Conservation (phyloP, 2,797 vertebrate genomes). For the Microctenopoma lineatum region DNA sequence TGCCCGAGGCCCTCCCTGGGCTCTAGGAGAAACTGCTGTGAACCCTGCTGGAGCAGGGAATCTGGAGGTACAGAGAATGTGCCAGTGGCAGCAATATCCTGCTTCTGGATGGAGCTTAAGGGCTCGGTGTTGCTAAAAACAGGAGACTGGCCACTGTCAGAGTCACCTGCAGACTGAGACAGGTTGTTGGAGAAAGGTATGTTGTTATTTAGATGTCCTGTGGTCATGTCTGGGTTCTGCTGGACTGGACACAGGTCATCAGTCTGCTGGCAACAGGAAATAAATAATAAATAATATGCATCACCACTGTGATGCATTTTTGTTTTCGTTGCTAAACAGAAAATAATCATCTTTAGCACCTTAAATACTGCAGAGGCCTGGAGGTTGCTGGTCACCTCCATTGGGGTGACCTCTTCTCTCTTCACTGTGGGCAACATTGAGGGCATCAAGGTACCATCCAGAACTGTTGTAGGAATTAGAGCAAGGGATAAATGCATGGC, state of each 20-base stretch:
- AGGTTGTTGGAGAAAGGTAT: conserved; percentile 85
- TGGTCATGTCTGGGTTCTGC: conserved; percentile 85
- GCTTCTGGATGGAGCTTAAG: conserved; percentile 90
- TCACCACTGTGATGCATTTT: not conserved
- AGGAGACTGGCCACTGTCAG: conserved; percentile 86
- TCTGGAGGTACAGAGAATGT: conserved; percentile 89
- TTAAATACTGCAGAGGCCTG: conserved; percentile 86
- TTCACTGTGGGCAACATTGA: conserved; percentile 93
- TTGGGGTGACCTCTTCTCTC: conserved; percentile 94
- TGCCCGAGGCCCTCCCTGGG: conserved; percentile 86
- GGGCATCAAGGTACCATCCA: conserved; percentile 89
- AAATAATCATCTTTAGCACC: conserved; percentile 66
- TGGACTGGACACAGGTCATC: conserved; percentile 85
- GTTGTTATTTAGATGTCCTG: conserved; percentile 83
- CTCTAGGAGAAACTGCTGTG: conserved; percentile 87
- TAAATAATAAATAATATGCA: conserved; percentile 22
- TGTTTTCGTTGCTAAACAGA: not conserved
- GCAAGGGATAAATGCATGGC: not conserved
- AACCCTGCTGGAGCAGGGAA: conserved; percentile 88
- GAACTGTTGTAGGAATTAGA: conserved; percentile 73
- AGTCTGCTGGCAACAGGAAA: conserved; percentile 75
- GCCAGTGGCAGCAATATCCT: conserved; percentile 87
- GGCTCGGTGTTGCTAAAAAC: conserved; percentile 86
- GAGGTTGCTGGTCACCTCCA: conserved; percentile 94
- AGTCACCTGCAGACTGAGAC: conserved; percentile 86